Base-by-base conservation (phyloP, 2,888 invertebrate genomes). In the Tanypteryx hageni region DNA sequence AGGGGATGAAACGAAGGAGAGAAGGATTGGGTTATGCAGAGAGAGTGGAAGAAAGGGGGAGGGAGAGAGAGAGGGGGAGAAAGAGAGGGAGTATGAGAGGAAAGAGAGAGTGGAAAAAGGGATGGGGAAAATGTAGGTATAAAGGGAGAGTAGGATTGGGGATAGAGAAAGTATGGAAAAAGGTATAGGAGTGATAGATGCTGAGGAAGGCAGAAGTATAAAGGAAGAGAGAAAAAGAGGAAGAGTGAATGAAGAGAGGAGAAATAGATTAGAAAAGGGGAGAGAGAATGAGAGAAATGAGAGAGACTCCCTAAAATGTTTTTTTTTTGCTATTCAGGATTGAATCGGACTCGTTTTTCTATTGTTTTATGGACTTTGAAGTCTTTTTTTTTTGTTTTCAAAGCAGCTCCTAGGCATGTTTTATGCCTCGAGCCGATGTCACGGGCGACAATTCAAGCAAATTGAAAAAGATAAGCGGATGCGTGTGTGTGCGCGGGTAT, bases 401-500 rank as follows among this genome's bases (percentile, higher is more conserved):
- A 68, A 68, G 22, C 76, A 27, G 18, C 18, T 9, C 68, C 68
- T 18, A 68, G 76, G 22, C 22, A 76, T 76, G 76, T 68, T 68
- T 16, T n/a, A 10, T 27, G n/a, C 76, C 22, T 76, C 76, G 68
- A 68, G 22, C 22, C 44, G 44, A 44, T 44, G 5, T 5, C 44
- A 5, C 5, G 44, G 44, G 44, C 44, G 44, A 44, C 44, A 44
- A 44, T 68, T 27, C 22, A 27, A 11, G 27, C 76, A 76, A 76
- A 76, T 76, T 76, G 76, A 76, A 76, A 76, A 76, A 76, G 76
- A 76, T 76, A 76, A 76, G 76, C 22, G 76, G 27, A 76, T 27
- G 27, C 11, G 76, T 27, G 27, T 44, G 44, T 44, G 44, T 5
- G 44, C 5, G 44, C 44, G 44, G 44, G 1, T 44, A 44, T 44